phyloP scores from a whole-genome alignment of 2,888 invertebrate species.

The Catocala nupta region DNA sequence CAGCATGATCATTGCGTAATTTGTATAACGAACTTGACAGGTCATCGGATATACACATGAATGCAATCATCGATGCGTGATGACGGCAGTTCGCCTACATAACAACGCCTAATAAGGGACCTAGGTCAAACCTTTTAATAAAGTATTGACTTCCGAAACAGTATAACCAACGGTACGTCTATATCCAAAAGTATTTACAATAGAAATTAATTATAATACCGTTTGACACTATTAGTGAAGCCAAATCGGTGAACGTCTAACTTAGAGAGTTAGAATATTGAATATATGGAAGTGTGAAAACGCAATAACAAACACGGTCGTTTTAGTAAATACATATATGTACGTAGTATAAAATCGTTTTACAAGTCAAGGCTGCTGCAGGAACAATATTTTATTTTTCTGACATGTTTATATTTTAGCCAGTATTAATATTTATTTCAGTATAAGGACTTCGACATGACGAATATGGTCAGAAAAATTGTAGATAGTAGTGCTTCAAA shows the following conservation, averaged over 20 bases:
- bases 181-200: slow-evolving; percentile 54
- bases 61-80: slow-evolving; percentile 62
- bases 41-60: slow-evolving; percentile 50
- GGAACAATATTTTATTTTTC: too few species aligned
- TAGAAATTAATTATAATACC: slow-evolving; percentile 38
- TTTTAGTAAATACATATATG: neutral
- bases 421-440: too few species aligned
- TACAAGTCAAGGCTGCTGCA: too few species aligned
- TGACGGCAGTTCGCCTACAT: slow-evolving; percentile 75
- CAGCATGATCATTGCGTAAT: slow-evolving; percentile 1
- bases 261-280: slow-evolving; percentile 31
- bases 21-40: slow-evolving; percentile 38
- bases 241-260: slow-evolving; percentile 10
- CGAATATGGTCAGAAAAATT: too few species aligned
- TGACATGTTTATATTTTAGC: too few species aligned
- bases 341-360: neutral
- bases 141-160: slow-evolving; percentile 71
- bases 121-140: slow-evolving; percentile 68
- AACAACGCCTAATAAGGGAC: slow-evolving; percentile 68
- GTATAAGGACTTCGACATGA: too few species aligned
- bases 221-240: slow-evolving; percentile 28
- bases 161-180: slow-evolving; percentile 68
- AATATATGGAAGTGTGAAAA: slow-evolving; percentile 63
- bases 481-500: too few species aligned
- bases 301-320: slow-evolving; percentile 25